phyloP scores from a whole-genome alignment of 2,113 vertebrate species.

The Callaeas wilsoni region DNA sequence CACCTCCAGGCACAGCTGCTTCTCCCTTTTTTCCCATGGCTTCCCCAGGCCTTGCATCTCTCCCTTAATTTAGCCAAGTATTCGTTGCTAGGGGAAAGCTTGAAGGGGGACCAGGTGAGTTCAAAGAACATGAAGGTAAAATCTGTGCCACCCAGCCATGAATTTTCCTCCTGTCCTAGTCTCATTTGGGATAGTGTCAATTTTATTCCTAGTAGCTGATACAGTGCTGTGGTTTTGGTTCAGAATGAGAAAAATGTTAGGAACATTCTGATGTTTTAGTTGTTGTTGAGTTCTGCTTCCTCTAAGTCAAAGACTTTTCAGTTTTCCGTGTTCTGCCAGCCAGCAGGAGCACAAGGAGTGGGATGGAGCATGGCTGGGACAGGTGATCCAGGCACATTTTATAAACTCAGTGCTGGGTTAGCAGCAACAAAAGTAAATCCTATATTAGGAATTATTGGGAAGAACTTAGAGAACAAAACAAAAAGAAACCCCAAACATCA shows the following conservation, averaged over 20 bases:
- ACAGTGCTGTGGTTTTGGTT: not conserved
- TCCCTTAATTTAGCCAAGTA: not conserved
- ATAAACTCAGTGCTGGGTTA: not conserved
- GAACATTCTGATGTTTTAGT: not conserved
- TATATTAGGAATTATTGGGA: not conserved
- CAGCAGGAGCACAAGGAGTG: not conserved
- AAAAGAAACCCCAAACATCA: rapidly evolving
- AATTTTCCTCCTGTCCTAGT: not conserved
- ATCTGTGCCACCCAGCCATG: not conserved
- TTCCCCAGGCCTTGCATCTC: not conserved
- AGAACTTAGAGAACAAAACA: not conserved
- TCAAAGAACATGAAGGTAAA: not conserved
- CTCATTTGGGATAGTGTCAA: not conserved
- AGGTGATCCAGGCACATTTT: not conserved
- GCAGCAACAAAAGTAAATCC: not conserved
- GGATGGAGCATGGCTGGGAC: not conserved
- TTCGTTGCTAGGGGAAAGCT: not conserved
- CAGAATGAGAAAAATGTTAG: not conserved
- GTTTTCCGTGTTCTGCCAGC: not conserved
- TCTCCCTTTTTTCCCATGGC: not conserved
- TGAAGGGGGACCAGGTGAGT: not conserved
- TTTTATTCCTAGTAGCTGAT: not conserved
- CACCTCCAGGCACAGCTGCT: not conserved
- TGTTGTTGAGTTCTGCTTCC: not conserved
- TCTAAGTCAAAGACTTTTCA: not conserved